These are phyloP conservation scores for Acridotheres tristis DNA, from an alignment of 2,797 vertebrate genomes.

Conservation along the genomic window DNA sequence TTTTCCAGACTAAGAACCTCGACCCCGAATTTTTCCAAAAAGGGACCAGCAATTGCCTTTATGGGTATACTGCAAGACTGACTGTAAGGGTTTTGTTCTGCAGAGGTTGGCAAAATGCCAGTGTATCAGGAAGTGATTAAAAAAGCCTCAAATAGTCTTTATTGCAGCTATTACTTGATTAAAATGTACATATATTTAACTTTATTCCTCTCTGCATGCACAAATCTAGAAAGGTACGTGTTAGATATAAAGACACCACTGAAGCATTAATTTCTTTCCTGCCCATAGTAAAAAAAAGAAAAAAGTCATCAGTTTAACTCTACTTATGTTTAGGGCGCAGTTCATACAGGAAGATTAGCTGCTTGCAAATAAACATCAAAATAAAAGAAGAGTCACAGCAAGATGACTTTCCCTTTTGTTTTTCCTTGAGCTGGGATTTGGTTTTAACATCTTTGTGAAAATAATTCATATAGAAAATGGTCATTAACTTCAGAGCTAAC, in stretches of 20 bases:
- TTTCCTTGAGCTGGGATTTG: not conserved
- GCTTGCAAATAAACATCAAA: not conserved
- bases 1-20: not conserved
- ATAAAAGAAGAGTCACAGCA: not conserved
- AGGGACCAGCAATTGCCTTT: not conserved
- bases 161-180: not conserved
- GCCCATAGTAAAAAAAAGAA: not conserved
- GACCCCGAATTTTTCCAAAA: not conserved
- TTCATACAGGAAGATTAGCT: not conserved
- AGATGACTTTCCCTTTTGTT: not conserved
- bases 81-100: not conserved
- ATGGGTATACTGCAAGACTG: not conserved
- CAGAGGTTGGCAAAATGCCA: not conserved
- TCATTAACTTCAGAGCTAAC: slow-evolving; percentile 47
- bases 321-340: not conserved
- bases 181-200: not conserved
- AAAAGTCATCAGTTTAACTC: not conserved
- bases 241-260: not conserved
- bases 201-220: not conserved
- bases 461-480: slow-evolving; percentile 42
- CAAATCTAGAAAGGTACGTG: not conserved
- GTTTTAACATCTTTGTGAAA: slow-evolving; percentile 21
- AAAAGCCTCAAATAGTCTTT: not conserved
- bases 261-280: not conserved
- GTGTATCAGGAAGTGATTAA: not conserved